phyloP scores from a whole-genome alignment of 2,888 invertebrate genomes.

The Nemotelus nigrinus region DNA sequence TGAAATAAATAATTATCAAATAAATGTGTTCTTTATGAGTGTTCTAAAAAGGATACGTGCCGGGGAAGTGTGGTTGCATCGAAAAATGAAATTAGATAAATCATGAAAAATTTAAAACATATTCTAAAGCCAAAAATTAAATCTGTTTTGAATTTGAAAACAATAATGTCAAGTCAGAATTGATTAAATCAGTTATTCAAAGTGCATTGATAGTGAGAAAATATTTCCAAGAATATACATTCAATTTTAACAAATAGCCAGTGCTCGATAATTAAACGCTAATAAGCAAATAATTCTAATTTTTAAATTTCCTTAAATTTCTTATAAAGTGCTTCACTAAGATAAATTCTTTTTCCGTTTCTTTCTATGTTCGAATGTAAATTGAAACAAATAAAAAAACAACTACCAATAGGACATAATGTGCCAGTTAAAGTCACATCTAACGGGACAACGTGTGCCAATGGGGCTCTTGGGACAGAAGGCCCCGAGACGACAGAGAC shows the following conservation, averaged over 20 bases:
- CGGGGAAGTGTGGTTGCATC: not conserved
- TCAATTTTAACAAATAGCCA: too few species aligned
- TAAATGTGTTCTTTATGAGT: conserved; percentile 6
- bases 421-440: conserved; percentile 65
- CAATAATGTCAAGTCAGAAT: too few species aligned
- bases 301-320: not conserved
- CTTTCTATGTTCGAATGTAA: not conserved
- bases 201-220: too few species aligned
- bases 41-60: not conserved
- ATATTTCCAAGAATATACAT: too few species aligned
- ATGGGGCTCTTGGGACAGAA: conserved; percentile 65
- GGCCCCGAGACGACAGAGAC: conserved; percentile 67
- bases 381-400: conserved; percentile 6
- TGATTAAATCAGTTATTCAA: too few species aligned
- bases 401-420: conserved; percentile 62
- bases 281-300: not conserved
- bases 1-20: conserved; percentile 14
- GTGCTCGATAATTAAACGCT: too few species aligned
- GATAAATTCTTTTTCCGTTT: conserved; percentile 24
- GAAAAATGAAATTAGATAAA: too few species aligned
- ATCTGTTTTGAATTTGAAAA: too few species aligned
- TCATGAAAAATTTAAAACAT: too few species aligned
- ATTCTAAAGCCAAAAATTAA: too few species aligned
- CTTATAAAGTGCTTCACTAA: conserved; percentile 1
- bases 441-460: conserved; percentile 65